Conservation (phyloP, 2,113 vertebrate genomes). For the Zosterops hypoxanthus region DNA sequence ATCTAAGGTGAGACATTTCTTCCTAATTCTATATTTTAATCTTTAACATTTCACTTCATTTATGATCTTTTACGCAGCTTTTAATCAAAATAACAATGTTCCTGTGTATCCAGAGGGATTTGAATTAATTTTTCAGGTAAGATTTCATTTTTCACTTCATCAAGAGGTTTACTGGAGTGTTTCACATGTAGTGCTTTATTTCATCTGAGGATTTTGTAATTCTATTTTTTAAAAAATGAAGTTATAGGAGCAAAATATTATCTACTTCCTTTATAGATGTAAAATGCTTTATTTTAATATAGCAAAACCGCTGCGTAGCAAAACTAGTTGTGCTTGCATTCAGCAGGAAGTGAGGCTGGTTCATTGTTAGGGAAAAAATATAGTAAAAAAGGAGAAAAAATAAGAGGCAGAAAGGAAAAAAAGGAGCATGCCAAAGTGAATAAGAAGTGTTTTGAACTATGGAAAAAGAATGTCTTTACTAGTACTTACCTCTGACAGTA, state of each 20-base stretch:
- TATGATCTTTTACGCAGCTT: not conserved
- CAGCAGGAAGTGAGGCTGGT: not conserved
- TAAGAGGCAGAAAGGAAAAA: not conserved
- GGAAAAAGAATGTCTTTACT: not conserved
- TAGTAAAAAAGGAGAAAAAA: not conserved
- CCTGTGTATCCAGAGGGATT: not conserved
- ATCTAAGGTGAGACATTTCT: not conserved
- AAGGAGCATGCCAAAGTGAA: not conserved
- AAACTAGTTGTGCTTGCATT: not conserved
- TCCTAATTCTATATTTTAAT: not conserved
- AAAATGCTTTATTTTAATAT: not conserved
- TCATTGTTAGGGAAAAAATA: not conserved
- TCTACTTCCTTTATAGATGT: not conserved
- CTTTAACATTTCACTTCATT: not conserved
- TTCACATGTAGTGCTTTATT: not conserved
- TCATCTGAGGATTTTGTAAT: not conserved
- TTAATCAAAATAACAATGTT: not conserved
- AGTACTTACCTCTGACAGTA: not conserved
- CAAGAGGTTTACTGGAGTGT: not conserved
- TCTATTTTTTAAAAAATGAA: not conserved
- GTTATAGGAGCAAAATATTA: not conserved
- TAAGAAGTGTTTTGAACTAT: not conserved
- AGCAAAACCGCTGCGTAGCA: not conserved
- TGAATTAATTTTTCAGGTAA: conserved; percentile 1
- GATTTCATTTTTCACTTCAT: not conserved